phyloP scores from a whole-genome alignment of 2,797 vertebrate genomes.

The Carapus acus region DNA sequence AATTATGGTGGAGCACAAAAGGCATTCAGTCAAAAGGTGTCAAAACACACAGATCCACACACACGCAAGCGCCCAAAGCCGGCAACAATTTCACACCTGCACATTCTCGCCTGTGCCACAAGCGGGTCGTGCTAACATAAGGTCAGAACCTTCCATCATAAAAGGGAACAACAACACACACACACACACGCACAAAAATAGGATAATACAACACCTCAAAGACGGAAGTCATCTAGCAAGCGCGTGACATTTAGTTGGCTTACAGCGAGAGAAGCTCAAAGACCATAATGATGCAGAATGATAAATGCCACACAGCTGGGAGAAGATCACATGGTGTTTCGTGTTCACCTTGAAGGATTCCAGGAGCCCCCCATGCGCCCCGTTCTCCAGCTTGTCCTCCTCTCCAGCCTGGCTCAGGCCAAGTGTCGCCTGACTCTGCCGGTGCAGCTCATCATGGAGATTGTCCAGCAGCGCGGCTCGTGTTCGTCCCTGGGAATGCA shows the following conservation, averaged over 20 bases:
- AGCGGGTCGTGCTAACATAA: neutral
- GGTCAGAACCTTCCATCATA: neutral
- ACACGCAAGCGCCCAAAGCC: neutral
- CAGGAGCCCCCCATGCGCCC: conserved; percentile 89
- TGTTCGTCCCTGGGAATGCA: conserved; percentile 79
- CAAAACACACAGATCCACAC: no score
- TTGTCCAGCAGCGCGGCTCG: conserved; percentile 91
- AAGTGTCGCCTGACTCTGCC: conserved; percentile 86
- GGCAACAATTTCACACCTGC: conserved; percentile 8
- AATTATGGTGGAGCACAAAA: neutral
- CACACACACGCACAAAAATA: no score
- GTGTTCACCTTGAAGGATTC: conserved; percentile 94
- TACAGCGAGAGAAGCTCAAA: conserved; percentile 11
- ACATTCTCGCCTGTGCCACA: conserved; percentile 1
- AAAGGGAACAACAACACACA: no score
- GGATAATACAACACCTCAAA: conserved; percentile 2
- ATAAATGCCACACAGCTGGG: conserved; percentile 38
- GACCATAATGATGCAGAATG: conserved; percentile 15
- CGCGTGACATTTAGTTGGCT: conserved; percentile 41
- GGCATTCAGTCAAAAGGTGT: no score
- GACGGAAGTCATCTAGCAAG: conserved; percentile 18
- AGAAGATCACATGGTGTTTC: conserved; percentile 9
- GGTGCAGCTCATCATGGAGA: conserved; percentile 91
- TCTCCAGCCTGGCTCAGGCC: conserved; percentile 85
- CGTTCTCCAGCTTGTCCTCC: conserved; percentile 95